Conservation (phyloP, 2,888 invertebrate species). For the Drosophila paranaensis region DNA sequence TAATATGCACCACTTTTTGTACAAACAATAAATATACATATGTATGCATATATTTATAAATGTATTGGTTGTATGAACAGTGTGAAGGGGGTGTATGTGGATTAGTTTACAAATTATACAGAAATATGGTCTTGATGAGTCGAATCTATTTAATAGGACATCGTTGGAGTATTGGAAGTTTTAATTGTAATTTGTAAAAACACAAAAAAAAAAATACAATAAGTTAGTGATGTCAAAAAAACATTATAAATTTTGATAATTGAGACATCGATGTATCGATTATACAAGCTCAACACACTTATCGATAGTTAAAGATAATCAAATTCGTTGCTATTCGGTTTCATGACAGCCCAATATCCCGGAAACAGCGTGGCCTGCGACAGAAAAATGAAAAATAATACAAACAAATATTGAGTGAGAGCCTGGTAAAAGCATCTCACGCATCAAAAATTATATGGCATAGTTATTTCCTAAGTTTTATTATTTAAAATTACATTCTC, state of each 20-base stretch:
- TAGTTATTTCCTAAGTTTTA: no score
- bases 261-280: slow-evolving; percentile 47
- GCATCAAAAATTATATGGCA: no score
- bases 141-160: slow-evolving; percentile 37
- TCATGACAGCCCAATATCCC: slow-evolving; percentile 13
- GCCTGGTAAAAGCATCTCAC: no score
- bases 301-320: slow-evolving; percentile 26
- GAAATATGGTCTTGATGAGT: slow-evolving; percentile 40
- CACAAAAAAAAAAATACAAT: slow-evolving; percentile 48
- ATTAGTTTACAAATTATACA: slow-evolving; percentile 5
- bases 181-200: slow-evolving; percentile 53
- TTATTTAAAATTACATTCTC: no score
- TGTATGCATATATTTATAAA: background rate
- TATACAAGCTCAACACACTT: background rate
- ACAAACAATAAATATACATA: slow-evolving; percentile 40
- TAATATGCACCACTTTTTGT: slow-evolving; percentile 36
- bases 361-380: slow-evolving; percentile 29
- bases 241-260: slow-evolving; percentile 29
- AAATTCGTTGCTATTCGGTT: background rate
- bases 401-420: background rate
- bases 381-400: background rate
- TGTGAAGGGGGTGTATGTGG: slow-evolving; percentile 2
- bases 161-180: slow-evolving; percentile 27
- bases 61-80: slow-evolving; percentile 11
- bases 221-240: slow-evolving; percentile 49